Evolutionary conservation across 2,113 vertebrate genomes (phyloP), one percentile per base, ranked within the genome.

Genomic region (Chlamydotis undulata): DNA sequence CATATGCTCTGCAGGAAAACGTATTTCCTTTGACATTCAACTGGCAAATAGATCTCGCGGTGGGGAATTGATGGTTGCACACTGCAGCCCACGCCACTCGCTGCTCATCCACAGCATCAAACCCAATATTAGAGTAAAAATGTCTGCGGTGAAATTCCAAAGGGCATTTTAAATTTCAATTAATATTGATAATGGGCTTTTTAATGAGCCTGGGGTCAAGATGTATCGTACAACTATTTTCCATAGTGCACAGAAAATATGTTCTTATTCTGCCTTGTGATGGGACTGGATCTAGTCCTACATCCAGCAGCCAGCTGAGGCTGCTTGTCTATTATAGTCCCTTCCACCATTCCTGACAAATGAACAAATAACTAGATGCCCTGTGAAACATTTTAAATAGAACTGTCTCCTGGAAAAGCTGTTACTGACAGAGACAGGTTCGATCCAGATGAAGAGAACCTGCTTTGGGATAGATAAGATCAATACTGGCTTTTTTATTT

Each of bases 121-220:
- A 96, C 55, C 90, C 83, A 96, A 29, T 96, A 97, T 96, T 95
- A 97, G 91, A 96, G 92, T 92, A 96, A 95, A 97, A 98, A 97
- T 96, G 65, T 88, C 95, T 94, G 96, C 90, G 95, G 87, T 97
- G 89, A 97, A 97, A 97, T 96, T 96, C 92, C 77, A 88, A 96
- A 96, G 83, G 77, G 69, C 75, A 97, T 97, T 97, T 96, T 97
- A 75, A 96, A 94, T 94, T 97, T 98, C 97, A 97, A 97, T 98
- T 98, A 97, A 96, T 96, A 97, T 71, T 31, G 52, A 91, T 94
- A 98, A 98, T 97, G 61, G 94, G 15, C 65, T 98, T 97, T 97
- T 97, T 89, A 98, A 95, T 96, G 97, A 97, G 95, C 94, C 92
- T 95, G 96, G 88, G 98, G 97, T 98, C 98, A 98, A 98, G 98